Percentiles rank a stretch among this genome's conserved stretches.
These are phyloP conservation scores for Sceloporus tristichus DNA, from an alignment of 2,113 vertebrate genomes.

Conservation along the genomic window DNA sequence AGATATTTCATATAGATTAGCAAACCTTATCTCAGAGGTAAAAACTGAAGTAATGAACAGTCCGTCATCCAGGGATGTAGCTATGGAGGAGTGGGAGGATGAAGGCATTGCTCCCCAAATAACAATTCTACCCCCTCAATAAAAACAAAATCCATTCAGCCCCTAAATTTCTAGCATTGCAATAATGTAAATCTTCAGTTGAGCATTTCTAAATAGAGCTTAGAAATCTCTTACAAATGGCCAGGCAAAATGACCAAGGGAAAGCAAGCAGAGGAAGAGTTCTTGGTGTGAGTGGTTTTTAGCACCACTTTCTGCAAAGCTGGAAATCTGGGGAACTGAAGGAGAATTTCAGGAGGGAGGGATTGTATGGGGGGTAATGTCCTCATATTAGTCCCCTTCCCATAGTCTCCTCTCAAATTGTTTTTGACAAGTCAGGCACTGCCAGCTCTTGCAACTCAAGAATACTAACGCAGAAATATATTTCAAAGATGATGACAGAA, in stretches of 20 bases:
- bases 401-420: not conserved
- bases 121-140: too few species aligned
- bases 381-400: too few species aligned
- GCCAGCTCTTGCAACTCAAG: not conserved
- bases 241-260: not conserved
- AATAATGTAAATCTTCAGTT: too few species aligned
- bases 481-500: not conserved
- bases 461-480: not conserved
- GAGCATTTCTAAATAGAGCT: too few species aligned
- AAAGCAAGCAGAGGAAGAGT: not conserved
- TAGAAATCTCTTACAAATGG: too few species aligned
- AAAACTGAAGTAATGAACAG: too few species aligned
- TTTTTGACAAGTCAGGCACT: not conserved
- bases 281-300: not conserved
- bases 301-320: not conserved
- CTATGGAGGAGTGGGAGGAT: too few species aligned
- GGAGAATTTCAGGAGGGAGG: not conserved
- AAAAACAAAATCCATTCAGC: too few species aligned
- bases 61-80: too few species aligned
- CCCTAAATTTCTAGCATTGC: too few species aligned
- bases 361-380: not conserved
- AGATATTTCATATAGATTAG: not conserved
- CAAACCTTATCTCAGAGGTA: not conserved
- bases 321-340: not conserved
- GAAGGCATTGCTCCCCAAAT: too few species aligned